phyloP scores from a whole-genome alignment of 2,888 invertebrate species.

The Lysandra bellargus region DNA sequence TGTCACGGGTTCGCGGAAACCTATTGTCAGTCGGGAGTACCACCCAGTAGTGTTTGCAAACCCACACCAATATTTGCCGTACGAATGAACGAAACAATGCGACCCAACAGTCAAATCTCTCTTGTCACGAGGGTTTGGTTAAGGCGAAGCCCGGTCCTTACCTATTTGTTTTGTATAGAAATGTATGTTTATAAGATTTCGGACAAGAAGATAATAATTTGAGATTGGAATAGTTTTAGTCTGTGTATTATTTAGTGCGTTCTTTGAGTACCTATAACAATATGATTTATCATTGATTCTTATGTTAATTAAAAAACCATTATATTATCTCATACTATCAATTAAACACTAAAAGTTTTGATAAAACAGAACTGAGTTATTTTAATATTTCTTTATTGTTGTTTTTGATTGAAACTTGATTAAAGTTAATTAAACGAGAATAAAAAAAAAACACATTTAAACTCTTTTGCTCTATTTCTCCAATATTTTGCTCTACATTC shows the following conservation, averaged over 20 bases:
- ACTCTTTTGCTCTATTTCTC: neutral
- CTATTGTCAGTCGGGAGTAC: constrained; percentile 60
- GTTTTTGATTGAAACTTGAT: too few relatives aligned
- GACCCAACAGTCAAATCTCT: constrained; percentile 71
- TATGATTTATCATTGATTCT: too few relatives aligned
- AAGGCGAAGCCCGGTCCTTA: constrained; percentile 48
- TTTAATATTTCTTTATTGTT: too few relatives aligned
- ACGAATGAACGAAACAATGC: constrained; percentile 77
- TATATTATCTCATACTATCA: too few relatives aligned
- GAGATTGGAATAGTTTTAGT: neutral
- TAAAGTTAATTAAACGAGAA: too few relatives aligned
- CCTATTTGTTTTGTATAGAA: neutral
- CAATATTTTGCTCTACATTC: neutral
- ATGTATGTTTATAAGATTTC: neutral
- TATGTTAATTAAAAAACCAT: too few relatives aligned
- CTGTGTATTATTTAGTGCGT: too few relatives aligned
- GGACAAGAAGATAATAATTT: constrained; percentile 38
- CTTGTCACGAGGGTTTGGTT: constrained; percentile 57
- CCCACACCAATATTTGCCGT: constrained; percentile 77
- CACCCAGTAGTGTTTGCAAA: constrained; percentile 80
- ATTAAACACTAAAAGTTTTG: too few relatives aligned
- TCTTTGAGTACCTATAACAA: too few relatives aligned
- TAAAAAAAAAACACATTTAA: too few relatives aligned
- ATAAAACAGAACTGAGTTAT: too few relatives aligned
- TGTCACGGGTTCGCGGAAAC: constrained; percentile 74